Conservation (phyloP, 2,113 vertebrate genomes). For the Caracal caracal region DNA sequence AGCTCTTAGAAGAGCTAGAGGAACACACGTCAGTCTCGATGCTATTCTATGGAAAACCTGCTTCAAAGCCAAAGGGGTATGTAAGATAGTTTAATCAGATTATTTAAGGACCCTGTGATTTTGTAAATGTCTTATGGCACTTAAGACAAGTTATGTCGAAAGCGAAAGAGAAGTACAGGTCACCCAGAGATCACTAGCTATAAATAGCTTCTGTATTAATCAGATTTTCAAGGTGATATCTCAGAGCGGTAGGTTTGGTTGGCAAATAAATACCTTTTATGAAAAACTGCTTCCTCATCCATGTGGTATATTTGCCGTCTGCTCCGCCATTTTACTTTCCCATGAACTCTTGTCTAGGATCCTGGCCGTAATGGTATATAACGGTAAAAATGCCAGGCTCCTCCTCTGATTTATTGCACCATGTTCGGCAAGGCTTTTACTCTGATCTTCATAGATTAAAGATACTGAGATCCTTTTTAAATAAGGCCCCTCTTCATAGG, state of each 20-base stretch:
- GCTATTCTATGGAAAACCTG: not conserved
- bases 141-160: not conserved
- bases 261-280: not conserved
- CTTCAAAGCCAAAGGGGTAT: not conserved
- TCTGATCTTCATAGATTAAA: not conserved
- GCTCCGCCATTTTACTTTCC: not conserved
- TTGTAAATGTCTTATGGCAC: not conserved
- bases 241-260: not conserved
- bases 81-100: not conserved
- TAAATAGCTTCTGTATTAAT: not conserved
- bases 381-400: not conserved
- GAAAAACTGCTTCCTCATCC: not conserved
- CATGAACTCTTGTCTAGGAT: not conserved
- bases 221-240: not conserved
- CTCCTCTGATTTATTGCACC: not conserved
- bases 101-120: constrained; percentile 1
- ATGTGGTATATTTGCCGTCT: not conserved
- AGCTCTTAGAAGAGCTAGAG: not conserved
- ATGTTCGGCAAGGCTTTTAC: not conserved
- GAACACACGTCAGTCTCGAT: not conserved
- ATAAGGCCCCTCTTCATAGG: not conserved
- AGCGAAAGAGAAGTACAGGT: not conserved
- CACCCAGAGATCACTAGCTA: not conserved
- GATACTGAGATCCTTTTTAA: not conserved
- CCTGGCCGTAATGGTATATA: not conserved